Percentiles rank a stretch among this genome's conserved stretches.
Conservation (phyloP, 2,888 invertebrate species). For the Drosophila hawaiiensis region DNA sequence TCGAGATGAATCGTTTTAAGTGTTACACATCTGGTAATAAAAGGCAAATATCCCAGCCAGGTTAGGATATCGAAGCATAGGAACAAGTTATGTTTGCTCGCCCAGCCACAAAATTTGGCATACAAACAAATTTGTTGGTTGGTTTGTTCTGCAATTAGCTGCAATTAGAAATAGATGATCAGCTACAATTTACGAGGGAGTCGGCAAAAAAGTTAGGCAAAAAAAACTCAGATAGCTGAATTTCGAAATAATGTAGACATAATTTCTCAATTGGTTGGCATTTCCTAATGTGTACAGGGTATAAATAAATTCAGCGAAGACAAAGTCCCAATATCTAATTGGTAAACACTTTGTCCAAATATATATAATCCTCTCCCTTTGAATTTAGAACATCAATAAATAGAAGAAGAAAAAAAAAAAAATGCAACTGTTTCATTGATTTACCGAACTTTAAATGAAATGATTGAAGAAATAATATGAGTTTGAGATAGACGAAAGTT, state of each 20-base stretch:
- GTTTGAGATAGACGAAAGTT: slow-evolving; percentile 5
- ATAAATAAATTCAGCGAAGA: neutral
- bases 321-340: too few species aligned
- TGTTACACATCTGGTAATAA: neutral
- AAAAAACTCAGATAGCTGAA: neutral
- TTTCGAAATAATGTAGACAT: neutral
- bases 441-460: neutral
- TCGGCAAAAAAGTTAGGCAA: neutral
- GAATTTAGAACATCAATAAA: neutral
- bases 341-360: too few species aligned
- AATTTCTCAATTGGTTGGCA: neutral
- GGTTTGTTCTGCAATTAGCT: slow-evolving; percentile 49
- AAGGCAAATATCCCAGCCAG: too few species aligned
- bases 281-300: too few species aligned
- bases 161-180: slow-evolving; percentile 48
- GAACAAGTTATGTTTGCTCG: slow-evolving; percentile 12
- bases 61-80: slow-evolving; percentile 4
- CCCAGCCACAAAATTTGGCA: slow-evolving; percentile 42
- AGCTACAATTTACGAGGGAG: neutral
- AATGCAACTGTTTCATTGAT: neutral
- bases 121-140: slow-evolving; percentile 41
- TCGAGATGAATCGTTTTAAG: neutral
- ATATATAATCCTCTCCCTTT: neutral
- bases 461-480: neutral
- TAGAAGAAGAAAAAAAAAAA: neutral